phyloP scores from a whole-genome alignment of 2,113 vertebrate species.

The Oenanthe oenanthe region DNA sequence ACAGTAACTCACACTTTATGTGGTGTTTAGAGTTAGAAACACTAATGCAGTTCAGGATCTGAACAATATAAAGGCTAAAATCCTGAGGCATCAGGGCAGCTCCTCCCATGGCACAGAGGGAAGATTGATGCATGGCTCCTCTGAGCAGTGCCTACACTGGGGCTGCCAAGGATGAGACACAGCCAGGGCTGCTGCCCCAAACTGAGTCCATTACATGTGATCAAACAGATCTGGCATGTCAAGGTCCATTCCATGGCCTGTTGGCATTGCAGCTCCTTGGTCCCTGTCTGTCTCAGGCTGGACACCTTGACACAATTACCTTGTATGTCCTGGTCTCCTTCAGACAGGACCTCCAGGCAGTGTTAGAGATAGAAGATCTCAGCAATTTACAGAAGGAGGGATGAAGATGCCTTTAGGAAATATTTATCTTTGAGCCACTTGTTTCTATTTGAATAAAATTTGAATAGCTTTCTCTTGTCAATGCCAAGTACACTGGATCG shows the following conservation, averaged over 20 bases:
- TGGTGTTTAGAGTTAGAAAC: not conserved
- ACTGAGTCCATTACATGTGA: not conserved
- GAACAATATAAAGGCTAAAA: not conserved
- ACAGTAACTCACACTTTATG: accelerated
- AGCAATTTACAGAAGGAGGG: not conserved
- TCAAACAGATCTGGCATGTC: not conserved
- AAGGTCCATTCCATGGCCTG: not conserved
- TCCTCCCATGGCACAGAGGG: not conserved
- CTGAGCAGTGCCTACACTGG: not conserved
- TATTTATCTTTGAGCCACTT: not conserved
- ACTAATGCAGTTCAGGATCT: not conserved
- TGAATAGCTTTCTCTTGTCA: not conserved
- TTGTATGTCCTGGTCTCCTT: not conserved
- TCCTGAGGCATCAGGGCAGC: not conserved
- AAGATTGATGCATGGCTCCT: not conserved
- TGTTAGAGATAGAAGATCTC: not conserved
- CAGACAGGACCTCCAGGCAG: conserved; percentile 21
- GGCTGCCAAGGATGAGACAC: not conserved
- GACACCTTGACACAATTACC: conserved; percentile 22
- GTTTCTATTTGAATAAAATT: not conserved
- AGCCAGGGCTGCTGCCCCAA: not conserved
- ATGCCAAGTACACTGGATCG: not conserved
- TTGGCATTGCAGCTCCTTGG: not conserved
- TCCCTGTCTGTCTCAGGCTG: not conserved
- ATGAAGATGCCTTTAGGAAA: conserved; percentile 23